A percentile compares a stretch with the other conserved stretches of the same genome.
These are phyloP conservation scores for Actias luna DNA, from an alignment of 2,888 invertebrate genomes.

Conservation along the genomic window DNA sequence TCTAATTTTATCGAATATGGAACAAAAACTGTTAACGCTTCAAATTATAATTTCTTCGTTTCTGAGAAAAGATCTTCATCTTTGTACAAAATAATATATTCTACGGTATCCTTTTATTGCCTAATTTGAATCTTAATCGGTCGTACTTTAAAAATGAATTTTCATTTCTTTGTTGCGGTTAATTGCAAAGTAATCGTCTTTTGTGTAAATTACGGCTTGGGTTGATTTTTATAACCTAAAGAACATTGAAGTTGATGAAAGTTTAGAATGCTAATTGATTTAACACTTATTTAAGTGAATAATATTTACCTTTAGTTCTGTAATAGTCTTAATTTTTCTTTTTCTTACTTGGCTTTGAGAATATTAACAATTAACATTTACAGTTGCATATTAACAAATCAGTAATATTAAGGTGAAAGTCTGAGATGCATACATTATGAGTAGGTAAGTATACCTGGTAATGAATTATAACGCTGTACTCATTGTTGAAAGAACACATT, in stretches of 20 bases:
- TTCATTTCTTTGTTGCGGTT: slow-evolving; percentile 41
- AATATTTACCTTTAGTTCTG: slow-evolving; percentile 20
- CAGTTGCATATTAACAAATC: not conserved
- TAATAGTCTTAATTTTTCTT: not conserved
- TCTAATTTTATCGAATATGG: too few relatives aligned
- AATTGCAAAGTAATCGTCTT: slow-evolving; percentile 28
- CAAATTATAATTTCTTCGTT: not conserved
- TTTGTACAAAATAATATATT: not conserved
- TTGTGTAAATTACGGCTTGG: slow-evolving; percentile 41
- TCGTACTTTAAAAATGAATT: slow-evolving; percentile 34
- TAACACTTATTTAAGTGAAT: slow-evolving; percentile 52
- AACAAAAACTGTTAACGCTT: too few relatives aligned
- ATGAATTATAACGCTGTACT: too few relatives aligned
- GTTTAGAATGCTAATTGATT: slow-evolving; percentile 42
- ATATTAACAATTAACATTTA: not conserved
- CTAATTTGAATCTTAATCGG: not conserved
- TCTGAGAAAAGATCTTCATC: not conserved
- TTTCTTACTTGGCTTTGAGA: not conserved
- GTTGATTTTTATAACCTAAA: slow-evolving; percentile 44
- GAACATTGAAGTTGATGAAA: slow-evolving; percentile 50
- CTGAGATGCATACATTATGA: too few relatives aligned
- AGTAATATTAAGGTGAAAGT: too few relatives aligned
- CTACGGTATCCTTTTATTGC: slow-evolving; percentile 25
- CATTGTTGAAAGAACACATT: too few relatives aligned
- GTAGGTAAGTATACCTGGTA: too few relatives aligned